A percentile compares a stretch with the other conserved stretches of the same genome.
These are phyloP conservation scores for Cynopterus brachyotis DNA, from an alignment of 2,113 vertebrate species.

Conservation along the genomic window DNA sequence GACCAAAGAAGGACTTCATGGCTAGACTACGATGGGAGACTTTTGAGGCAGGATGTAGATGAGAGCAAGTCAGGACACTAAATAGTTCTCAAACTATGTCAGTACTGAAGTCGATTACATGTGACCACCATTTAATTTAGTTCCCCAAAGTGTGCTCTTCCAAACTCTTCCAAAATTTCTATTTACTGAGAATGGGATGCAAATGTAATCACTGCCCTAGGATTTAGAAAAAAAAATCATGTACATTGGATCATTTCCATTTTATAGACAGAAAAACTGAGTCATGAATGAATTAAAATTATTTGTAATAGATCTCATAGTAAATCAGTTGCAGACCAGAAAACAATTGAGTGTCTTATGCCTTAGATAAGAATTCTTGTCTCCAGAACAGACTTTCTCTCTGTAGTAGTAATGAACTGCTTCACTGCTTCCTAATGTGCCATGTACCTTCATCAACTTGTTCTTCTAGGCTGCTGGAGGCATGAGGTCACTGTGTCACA, in stretches of 20 bases:
- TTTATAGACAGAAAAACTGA: slow-evolving; percentile 9
- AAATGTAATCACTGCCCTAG: not conserved
- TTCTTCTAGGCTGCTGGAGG: slow-evolving; percentile 49
- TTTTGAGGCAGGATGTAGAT: not conserved
- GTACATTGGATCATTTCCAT: not conserved
- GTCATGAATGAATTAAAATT: not conserved
- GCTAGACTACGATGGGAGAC: not conserved
- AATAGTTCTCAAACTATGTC: not conserved
- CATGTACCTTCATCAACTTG: not conserved
- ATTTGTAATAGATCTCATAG: not conserved
- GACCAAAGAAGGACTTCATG: not conserved
- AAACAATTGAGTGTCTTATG: not conserved
- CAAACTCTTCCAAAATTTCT: slow-evolving; percentile 10
- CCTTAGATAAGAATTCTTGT: slow-evolving; percentile 6
- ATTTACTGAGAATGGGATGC: not conserved
- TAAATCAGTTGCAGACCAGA: not conserved
- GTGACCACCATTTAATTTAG: not conserved
- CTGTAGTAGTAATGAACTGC: slow-evolving; percentile 33
- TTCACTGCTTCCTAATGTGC: slow-evolving; percentile 31
- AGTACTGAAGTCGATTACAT: not conserved
- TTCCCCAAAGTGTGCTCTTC: not conserved
- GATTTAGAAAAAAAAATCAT: not conserved
- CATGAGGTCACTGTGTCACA: slow-evolving; percentile 50
- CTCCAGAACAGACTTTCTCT: not conserved
- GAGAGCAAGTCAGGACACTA: not conserved